Evolutionary conservation across 92 coral and sea anemone genomes (phyloP), one percentile per base, ranked within the genome.

Genomic region (Palythoa heliodiscus): DNA sequence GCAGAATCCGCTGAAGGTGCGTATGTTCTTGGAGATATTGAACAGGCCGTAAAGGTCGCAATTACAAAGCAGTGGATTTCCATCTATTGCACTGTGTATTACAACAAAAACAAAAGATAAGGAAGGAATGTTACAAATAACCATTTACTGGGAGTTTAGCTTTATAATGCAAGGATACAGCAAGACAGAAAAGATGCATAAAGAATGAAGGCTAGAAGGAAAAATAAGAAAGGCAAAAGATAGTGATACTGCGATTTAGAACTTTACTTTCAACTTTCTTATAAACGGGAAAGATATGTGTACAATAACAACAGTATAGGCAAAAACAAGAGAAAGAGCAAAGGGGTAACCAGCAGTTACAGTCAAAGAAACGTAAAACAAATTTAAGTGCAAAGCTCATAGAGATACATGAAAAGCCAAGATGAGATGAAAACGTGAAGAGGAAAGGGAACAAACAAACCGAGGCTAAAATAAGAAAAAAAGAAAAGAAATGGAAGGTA

Each of bases 51-150:
- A 87, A 5, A 95, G 89, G 23, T 89, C 77, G 78, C 98, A 95
- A 89, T 90, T 93, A 77, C 98, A 95, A 53, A 69, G 76, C 72
- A 95, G 77, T 37, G 89, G 92, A 69, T 94, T 95, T 22, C 93
- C 96, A 64, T 89, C 81, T 37, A 93, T 77, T 60, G 87, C 48
- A 17, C 98, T 92, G 57, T 75, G 57, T 11, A 25, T 63, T 55
- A 53, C 78, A 75, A 35, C 60, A 25, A 29, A 25, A 20, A 2
- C 50, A 43, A 5, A 43, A 43, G 0, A 43, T 43, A 70, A 50
- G 29, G 25, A 7, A 17, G 11, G 58, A 14, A 13, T 69, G 70
- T 3, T 38, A 11, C 16, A 24, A 0, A 2, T 14, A 63, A 63
- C 11, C 25, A 63, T 63, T 8, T 19, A 5, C 8, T 16, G 7